A percentile compares a stretch with the other conserved stretches of the same genome.
These are phyloP conservation scores for Platyrinchus mystaceus DNA, from an alignment of 2,797 vertebrate genomes.

Conservation along the genomic window DNA sequence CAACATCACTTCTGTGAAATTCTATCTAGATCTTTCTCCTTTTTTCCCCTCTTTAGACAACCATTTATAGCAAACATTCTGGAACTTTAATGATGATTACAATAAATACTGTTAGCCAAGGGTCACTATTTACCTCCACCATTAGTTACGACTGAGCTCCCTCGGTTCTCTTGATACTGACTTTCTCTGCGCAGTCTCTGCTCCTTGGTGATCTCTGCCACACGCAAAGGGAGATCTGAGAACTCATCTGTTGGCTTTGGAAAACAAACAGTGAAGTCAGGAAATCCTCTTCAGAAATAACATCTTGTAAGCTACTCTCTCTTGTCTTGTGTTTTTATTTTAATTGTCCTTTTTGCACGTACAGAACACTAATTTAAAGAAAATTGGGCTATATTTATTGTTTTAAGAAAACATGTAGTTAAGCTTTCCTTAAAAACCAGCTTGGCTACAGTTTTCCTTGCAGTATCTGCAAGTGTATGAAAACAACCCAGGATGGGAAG, in stretches of 20 bases:
- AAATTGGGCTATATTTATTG: not conserved
- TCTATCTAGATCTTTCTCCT: not conserved
- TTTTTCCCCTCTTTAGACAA: not conserved
- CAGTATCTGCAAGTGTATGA: not conserved
- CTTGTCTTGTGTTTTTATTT: not conserved
- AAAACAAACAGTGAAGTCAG: constrained; percentile 29
- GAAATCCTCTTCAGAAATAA: not conserved
- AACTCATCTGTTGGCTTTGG: constrained; percentile 90
- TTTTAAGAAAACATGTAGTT: not conserved
- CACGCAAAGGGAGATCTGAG: constrained; percentile 84
- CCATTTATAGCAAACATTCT: not conserved
- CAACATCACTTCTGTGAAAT: not conserved
- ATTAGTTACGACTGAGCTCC: constrained; percentile 79
- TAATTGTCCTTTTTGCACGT: not conserved
- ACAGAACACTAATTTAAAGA: not conserved
- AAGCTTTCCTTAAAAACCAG: not conserved
- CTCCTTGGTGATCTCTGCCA: constrained; percentile 89
- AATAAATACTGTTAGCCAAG: not conserved
- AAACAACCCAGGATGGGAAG: not conserved
- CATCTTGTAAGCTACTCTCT: not conserved
- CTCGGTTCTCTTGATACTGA: constrained; percentile 77
- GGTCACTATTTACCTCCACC: constrained; percentile 81
- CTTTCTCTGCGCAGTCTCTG: constrained; percentile 82
- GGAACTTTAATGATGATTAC: not conserved
- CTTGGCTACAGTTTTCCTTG: not conserved